phyloP scores from a whole-genome alignment of 2,797 vertebrate species.

The Pseudochromis fuscus region DNA sequence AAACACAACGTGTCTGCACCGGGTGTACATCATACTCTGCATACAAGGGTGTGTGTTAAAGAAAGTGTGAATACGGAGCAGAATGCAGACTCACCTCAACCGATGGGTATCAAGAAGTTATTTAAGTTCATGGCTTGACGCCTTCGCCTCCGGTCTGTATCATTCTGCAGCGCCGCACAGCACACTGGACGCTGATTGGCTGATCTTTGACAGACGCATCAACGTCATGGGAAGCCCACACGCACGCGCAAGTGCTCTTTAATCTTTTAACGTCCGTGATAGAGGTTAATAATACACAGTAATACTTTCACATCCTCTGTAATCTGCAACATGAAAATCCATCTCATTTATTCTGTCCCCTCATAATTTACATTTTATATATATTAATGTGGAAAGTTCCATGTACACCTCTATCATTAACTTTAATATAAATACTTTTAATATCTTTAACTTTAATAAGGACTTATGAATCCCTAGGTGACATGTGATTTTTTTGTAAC shows the following conservation, averaged over 20 bases:
- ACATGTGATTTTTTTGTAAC: too few species aligned
- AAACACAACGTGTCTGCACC: too few species aligned
- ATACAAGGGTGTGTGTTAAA: neutral
- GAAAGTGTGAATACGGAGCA: neutral
- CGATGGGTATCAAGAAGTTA: slow-evolving; percentile 34
- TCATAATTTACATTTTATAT: neutral
- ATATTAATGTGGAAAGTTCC: too few species aligned
- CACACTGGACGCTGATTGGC: slow-evolving; percentile 64
- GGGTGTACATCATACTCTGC: neutral
- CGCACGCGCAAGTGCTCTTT: neutral
- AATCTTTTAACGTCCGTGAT: neutral
- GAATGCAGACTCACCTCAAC: slow-evolving; percentile 63
- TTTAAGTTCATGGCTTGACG: slow-evolving; percentile 66
- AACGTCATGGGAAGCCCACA: slow-evolving; percentile 5
- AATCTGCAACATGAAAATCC: neutral
- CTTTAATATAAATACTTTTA: too few species aligned
- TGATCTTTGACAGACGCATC: slow-evolving; percentile 11
- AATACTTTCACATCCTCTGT: neutral
- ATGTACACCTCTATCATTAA: too few species aligned
- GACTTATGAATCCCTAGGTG: too few species aligned
- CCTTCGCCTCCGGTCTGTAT: slow-evolving; percentile 23
- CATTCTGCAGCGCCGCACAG: slow-evolving; percentile 34
- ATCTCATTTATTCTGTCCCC: too few species aligned
- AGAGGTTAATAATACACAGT: neutral
- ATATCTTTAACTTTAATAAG: too few species aligned